phyloP scores from a whole-genome alignment of 2,888 invertebrate species.

The Esperia sulphurella region DNA sequence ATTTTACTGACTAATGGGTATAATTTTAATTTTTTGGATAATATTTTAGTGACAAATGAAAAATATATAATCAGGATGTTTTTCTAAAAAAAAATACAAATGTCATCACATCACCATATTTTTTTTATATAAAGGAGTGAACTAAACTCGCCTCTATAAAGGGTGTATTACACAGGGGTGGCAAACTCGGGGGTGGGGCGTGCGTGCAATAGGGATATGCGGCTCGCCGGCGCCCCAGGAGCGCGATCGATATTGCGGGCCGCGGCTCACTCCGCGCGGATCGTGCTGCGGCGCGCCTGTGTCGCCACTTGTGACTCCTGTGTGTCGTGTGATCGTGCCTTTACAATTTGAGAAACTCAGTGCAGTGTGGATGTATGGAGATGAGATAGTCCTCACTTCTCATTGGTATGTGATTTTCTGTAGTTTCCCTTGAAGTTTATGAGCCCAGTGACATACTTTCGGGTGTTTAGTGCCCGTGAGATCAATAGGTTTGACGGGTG shows the following conservation, averaged over 20 bases:
- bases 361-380: constrained; percentile 47
- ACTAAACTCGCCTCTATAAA: constrained; percentile 24
- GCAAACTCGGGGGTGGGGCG: constrained; percentile 55
- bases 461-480: constrained; percentile 33
- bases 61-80: too few relatives aligned
- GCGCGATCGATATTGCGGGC: constrained; percentile 63
- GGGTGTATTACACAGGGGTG: constrained; percentile 48
- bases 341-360: constrained; percentile 28
- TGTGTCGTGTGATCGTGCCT: constrained; percentile 21
- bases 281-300: constrained; percentile 56
- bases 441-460: constrained; percentile 22
- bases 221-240: constrained; percentile 72
- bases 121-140: too few relatives aligned
- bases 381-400: constrained; percentile 60
- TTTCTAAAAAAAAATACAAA: too few relatives aligned
- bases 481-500: constrained; percentile 54
- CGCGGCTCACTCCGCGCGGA: constrained; percentile 53
- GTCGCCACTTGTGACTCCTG: constrained; percentile 32
- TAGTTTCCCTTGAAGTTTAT: not conserved
- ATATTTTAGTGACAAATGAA: too few relatives aligned
- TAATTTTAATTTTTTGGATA: too few relatives aligned
- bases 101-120: too few relatives aligned
- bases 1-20: too few relatives aligned
- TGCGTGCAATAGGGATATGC: constrained; percentile 74
- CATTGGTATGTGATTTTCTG: constrained; percentile 42